Percentiles rank a stretch among this genome's conserved stretches.
Evolutionary conservation across 2,888 invertebrate genomes (phyloP).

Genomic region (Melitaea athalia): DNA sequence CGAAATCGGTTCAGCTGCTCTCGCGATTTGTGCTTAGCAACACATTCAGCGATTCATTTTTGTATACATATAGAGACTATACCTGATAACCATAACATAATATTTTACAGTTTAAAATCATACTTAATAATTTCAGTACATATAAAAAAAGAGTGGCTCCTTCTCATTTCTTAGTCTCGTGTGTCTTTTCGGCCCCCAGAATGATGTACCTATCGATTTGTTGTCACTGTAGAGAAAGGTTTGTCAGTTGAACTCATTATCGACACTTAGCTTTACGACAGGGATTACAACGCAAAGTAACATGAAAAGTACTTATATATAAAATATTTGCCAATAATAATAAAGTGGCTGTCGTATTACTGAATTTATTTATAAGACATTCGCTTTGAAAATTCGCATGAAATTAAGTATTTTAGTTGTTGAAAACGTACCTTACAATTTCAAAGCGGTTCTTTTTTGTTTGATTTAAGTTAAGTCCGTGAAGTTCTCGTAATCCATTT

Average conservation of each 20-base stretch:
- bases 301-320: neutral
- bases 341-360: too few species aligned
- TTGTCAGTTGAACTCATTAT: neutral
- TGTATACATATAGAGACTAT: too few species aligned
- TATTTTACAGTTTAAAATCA: too few species aligned
- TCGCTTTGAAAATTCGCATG: neutral
- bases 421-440: neutral
- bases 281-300: neutral
- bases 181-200: conserved; percentile 12
- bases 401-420: too few species aligned
- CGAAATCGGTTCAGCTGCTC: too few species aligned
- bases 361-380: too few species aligned
- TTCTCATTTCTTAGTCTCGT: conserved; percentile 6
- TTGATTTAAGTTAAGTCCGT: neutral
- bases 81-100: too few species aligned
- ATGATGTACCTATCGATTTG: conserved; percentile 46
- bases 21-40: too few species aligned
- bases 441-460: neutral
- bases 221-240: conserved; percentile 37
- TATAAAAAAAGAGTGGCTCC: neutral
- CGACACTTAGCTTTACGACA: neutral
- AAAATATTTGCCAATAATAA: neutral
- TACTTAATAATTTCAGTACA: neutral
- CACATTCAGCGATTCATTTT: too few species aligned
- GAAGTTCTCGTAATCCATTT: conserved; percentile 2